Conservation (phyloP, 1,140 invertebrate species). For the Drosophila pseudoananassae region DNA sequence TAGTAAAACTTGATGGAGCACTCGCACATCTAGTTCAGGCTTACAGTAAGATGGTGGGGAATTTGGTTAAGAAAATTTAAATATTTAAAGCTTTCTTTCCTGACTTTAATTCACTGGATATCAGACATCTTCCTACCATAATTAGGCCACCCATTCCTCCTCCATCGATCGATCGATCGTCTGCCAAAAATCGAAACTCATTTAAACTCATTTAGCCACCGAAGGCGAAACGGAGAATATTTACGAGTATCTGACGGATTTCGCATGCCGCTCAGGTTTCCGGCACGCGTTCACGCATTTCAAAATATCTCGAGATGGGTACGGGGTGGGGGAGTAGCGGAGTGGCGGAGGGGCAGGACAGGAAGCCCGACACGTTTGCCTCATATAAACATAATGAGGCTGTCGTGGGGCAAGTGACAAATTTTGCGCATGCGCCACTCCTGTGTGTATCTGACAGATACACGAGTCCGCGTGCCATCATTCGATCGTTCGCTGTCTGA, state of each 20-base stretch:
- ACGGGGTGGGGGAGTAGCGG: too few relatives aligned
- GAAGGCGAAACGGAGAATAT: neutral
- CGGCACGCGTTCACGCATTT: constrained; percentile 40
- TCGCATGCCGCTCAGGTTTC: constrained; percentile 28
- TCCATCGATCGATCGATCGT: neutral
- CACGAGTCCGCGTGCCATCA: neutral
- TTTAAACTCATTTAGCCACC: neutral
- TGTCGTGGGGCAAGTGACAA: constrained; percentile 7
- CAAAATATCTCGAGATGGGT: constrained; percentile 4
- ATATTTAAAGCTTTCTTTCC: neutral
- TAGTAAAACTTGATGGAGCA: constrained; percentile 45
- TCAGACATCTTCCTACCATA: neutral
- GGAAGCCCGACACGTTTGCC: constrained; percentile 7
- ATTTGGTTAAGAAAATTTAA: neutral
- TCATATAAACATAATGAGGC: constrained; percentile 7
- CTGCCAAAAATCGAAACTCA: neutral
- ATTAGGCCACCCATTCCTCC: constrained; percentile 11
- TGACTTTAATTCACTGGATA: too few relatives aligned
- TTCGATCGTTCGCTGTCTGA: constrained; percentile 1
- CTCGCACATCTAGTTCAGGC: constrained; percentile 23
- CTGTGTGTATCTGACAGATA: constrained; percentile 5
- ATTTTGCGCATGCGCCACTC: constrained; percentile 20
- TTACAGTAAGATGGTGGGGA: neutral
- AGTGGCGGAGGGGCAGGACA: neutral
- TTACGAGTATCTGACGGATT: constrained; percentile 15